Evolutionary conservation across 2,113 vertebrate species (phyloP).

Genomic region (Prionailurus viverrinus): DNA sequence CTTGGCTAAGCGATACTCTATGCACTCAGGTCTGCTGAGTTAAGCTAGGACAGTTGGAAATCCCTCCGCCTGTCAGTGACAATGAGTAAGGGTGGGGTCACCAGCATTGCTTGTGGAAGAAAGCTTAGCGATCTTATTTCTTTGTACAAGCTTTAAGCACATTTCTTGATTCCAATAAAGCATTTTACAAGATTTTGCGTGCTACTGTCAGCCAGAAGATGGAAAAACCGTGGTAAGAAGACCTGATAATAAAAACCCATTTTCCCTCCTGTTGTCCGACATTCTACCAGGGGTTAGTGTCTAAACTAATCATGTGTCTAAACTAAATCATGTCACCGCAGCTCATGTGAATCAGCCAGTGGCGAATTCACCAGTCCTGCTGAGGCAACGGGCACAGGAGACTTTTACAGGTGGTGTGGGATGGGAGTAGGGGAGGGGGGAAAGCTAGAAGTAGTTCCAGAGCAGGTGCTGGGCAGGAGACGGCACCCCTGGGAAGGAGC

Average conservation of each 20-base stretch:
- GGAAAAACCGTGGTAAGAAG: neutral
- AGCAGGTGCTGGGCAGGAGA: neutral
- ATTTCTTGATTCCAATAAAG: neutral
- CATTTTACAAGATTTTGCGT: neutral
- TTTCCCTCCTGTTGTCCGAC: neutral
- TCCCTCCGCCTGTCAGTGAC: neutral
- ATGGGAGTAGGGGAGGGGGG: too few species aligned
- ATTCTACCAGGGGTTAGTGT: neutral
- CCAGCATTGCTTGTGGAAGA: neutral
- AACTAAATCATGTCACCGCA: too few species aligned
- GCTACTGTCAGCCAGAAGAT: neutral
- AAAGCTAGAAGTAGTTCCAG: neutral
- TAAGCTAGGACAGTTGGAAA: neutral
- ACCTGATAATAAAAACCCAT: neutral
- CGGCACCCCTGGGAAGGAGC: neutral
- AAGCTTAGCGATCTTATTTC: neutral
- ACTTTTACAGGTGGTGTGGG: too few species aligned
- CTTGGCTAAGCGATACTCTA: neutral
- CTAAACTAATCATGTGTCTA: too few species aligned
- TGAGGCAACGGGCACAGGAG: neutral
- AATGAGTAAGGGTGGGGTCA: neutral
- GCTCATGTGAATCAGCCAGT: neutral
- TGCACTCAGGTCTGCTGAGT: neutral
- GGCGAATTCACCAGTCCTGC: neutral
- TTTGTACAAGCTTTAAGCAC: neutral